These are phyloP conservation scores for Phoxinus phoxinus DNA, from an alignment of 2,113 vertebrate species.

Conservation along the genomic window DNA sequence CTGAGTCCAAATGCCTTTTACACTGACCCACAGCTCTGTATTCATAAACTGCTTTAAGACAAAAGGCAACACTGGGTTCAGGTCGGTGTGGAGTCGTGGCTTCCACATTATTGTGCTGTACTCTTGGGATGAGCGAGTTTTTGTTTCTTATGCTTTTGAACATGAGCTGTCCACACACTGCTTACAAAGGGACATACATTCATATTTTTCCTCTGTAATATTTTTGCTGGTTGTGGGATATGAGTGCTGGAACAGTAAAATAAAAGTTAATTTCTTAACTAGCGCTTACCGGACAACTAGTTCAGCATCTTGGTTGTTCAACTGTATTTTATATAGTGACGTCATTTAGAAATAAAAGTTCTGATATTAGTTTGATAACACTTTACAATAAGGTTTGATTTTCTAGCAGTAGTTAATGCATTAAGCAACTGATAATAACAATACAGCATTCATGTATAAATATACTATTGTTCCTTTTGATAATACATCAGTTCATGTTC, in stretches of 20 bases:
- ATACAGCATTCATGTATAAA: neutral
- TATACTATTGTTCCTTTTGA: neutral
- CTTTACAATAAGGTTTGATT: neutral
- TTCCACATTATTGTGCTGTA: neutral
- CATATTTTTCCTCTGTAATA: neutral
- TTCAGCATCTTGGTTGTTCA: neutral
- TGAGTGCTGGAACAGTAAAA: neutral
- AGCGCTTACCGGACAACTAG: neutral
- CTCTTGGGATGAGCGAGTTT: neutral
- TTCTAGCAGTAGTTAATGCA: neutral
- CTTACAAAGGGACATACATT: neutral
- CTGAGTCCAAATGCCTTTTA: neutral
- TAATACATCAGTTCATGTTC: neutral
- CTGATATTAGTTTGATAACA: neutral
- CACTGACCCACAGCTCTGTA: neutral
- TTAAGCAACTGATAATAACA: neutral
- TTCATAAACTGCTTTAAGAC: slow-evolving; percentile 17
- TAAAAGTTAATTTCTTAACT: neutral
- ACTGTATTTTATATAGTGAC: neutral
- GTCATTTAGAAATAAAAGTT: neutral
- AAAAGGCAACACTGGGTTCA: slow-evolving; percentile 19
- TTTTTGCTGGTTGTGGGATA: slow-evolving; percentile 4
- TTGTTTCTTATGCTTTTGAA: slow-evolving; percentile 16
- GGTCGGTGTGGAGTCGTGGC: neutral
- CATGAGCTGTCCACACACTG: slow-evolving; percentile 3